A percentile compares a stretch with the other conserved stretches of the same genome.
These are phyloP conservation scores for Drosophila histrio DNA, from an alignment of 2,888 invertebrate species.

Conservation along the genomic window DNA sequence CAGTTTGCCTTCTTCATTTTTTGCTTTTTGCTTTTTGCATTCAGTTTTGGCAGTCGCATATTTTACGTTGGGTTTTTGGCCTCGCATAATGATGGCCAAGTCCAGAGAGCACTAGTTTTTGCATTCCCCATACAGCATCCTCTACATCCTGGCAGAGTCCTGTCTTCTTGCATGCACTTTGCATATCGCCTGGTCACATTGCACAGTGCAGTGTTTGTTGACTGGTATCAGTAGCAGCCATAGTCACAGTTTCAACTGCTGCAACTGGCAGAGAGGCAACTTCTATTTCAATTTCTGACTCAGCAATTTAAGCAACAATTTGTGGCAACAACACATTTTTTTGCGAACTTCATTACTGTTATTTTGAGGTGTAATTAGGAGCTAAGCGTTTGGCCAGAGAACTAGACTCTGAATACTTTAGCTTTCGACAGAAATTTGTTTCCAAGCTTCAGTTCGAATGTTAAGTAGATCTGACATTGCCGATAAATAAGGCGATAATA, in stretches of 20 bases:
- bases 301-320: constrained; percentile 49
- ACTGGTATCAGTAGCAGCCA: constrained; percentile 15
- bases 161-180: constrained; percentile 40
- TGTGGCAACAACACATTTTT: constrained; percentile 26
- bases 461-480: no score
- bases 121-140: constrained; percentile 15
- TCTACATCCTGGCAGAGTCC: constrained; percentile 2
- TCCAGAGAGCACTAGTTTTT: constrained; percentile 43
- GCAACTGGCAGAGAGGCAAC: no score
- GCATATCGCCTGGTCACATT: constrained; percentile 59
- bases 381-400: constrained; percentile 1
- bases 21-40: constrained; percentile 18
- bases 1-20: constrained; percentile 19
- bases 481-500: no score
- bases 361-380: constrained; percentile 58
- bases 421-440: background rate
- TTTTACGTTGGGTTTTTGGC: constrained; percentile 51
- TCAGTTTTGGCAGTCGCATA: constrained; percentile 53
- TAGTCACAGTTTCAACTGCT: background rate
- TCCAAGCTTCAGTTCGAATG: background rate
- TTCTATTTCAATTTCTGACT: constrained; percentile 12
- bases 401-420: background rate
- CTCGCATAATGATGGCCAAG: constrained; percentile 70
- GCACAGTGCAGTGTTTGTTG: constrained; percentile 41
- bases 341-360: constrained; percentile 56